Percentiles rank a stretch among this genome's conserved stretches.
Evolutionary conservation across 2,888 invertebrate genomes (phyloP).

Genomic region (Andrena flavipes): DNA sequence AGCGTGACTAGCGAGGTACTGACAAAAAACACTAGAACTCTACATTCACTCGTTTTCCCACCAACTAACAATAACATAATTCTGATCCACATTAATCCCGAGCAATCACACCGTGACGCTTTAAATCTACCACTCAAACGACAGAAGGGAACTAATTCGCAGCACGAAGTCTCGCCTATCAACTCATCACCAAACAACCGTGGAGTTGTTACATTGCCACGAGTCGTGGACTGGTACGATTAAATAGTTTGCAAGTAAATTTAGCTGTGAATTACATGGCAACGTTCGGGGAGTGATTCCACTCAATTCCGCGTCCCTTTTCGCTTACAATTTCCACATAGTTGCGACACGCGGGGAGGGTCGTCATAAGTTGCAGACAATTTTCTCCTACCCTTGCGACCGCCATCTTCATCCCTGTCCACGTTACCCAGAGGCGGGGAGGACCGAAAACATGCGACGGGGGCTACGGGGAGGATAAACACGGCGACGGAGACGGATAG

Average conservation of each 20-base stretch:
- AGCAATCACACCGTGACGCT: neutral
- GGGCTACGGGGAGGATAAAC: constrained; percentile 23
- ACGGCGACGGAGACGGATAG: neutral
- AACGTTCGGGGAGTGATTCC: constrained; percentile 19
- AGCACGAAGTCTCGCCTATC: neutral
- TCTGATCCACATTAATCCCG: neutral
- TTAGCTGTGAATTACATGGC: neutral
- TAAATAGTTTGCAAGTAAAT: constrained; percentile 12
- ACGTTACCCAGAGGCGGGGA: neutral
- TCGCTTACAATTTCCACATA: constrained; percentile 10
- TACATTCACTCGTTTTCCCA: no score
- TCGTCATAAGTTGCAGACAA: constrained; percentile 43
- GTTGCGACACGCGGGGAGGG: neutral
- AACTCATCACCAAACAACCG: neutral
- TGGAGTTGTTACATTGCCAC: neutral
- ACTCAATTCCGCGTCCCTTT: constrained; percentile 1
- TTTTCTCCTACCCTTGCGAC: neutral
- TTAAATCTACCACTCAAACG: neutral
- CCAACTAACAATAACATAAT: no score
- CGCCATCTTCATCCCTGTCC: constrained; percentile 4
- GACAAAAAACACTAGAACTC: no score
- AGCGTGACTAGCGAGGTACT: no score
- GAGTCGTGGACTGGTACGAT: neutral
- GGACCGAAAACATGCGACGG: neutral
- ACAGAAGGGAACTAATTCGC: neutral